phyloP scores from a whole-genome alignment of 2,888 invertebrate species.

The Tubiluchus corallicola region DNA sequence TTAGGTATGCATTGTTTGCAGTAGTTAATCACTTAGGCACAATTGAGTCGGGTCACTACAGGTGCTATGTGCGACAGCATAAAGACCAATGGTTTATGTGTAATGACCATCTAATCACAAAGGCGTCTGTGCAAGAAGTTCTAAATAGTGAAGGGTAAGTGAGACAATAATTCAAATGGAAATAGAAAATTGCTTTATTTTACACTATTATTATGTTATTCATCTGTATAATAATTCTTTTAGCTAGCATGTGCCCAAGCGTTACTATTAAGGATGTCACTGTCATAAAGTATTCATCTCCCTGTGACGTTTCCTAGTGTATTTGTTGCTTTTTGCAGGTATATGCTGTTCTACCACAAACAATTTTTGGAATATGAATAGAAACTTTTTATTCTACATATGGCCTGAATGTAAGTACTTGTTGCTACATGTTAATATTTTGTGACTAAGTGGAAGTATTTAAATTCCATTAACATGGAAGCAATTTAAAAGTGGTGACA shows the following conservation, averaged over 20 bases:
- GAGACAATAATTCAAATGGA: constrained; percentile 5
- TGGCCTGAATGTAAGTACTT: too few species aligned
- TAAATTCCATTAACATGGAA: too few species aligned
- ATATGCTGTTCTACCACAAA: constrained; percentile 89
- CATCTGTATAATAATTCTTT: neutral
- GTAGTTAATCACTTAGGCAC: constrained; percentile 91
- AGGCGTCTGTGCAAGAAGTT: constrained; percentile 70
- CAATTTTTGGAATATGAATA: constrained; percentile 61
- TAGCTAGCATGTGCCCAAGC: neutral
- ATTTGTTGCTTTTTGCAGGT: constrained; percentile 40
- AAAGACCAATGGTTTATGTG: constrained; percentile 53
- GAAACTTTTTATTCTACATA: too few species aligned
- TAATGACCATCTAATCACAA: constrained; percentile 82
- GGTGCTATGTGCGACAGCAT: constrained; percentile 72
- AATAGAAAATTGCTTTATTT: constrained; percentile 4
- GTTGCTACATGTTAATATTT: too few species aligned
- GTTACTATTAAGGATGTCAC: neutral
- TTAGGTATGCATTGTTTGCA: constrained; percentile 76
- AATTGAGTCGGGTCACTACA: constrained; percentile 83
- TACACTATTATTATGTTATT: too few species aligned
- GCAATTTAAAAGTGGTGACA: too few species aligned
- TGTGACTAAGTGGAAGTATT: too few species aligned
- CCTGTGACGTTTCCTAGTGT: too few species aligned
- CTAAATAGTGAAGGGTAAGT: constrained; percentile 80
- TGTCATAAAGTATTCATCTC: neutral